phyloP scores from a whole-genome alignment of 2,113 vertebrate species.

The Lagopus muta region DNA sequence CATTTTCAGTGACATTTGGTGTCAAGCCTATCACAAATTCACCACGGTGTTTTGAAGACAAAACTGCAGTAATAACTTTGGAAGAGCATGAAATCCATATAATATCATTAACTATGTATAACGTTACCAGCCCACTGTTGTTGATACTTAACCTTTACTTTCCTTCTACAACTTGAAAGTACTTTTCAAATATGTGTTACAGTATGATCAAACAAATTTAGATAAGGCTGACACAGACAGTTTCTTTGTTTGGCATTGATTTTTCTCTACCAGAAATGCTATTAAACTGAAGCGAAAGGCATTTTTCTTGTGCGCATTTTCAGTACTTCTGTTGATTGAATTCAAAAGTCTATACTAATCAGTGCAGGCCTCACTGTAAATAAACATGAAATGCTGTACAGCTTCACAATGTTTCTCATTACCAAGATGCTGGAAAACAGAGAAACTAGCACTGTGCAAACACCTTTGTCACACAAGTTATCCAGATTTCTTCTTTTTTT shows the following conservation, averaged over 20 bases:
- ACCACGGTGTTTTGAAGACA: constrained; percentile 14
- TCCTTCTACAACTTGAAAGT: constrained; percentile 8
- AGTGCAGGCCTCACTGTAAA: background rate
- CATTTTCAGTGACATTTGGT: background rate
- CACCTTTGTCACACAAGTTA: background rate
- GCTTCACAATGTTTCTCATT: background rate
- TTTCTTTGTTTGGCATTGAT: constrained; percentile 24
- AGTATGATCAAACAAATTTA: constrained; percentile 3
- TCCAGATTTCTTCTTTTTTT: background rate
- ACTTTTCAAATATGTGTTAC: background rate
- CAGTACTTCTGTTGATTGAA: constrained; percentile 15
- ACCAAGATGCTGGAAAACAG: background rate
- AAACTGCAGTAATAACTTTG: background rate
- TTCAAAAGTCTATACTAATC: constrained; percentile 5
- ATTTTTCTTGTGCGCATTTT: constrained; percentile 19
- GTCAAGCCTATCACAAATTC: background rate
- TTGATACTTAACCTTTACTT: constrained; percentile 9
- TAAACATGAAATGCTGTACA: constrained; percentile 5
- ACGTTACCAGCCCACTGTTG: background rate
- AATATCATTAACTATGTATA: background rate
- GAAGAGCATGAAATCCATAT: background rate
- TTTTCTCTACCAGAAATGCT: constrained; percentile 3
- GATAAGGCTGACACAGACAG: background rate
- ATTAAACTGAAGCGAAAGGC: background rate
- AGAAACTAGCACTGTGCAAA: background rate